Base-by-base conservation (phyloP, 2,113 vertebrate species). In the Hippocampus zosterae region DNA sequence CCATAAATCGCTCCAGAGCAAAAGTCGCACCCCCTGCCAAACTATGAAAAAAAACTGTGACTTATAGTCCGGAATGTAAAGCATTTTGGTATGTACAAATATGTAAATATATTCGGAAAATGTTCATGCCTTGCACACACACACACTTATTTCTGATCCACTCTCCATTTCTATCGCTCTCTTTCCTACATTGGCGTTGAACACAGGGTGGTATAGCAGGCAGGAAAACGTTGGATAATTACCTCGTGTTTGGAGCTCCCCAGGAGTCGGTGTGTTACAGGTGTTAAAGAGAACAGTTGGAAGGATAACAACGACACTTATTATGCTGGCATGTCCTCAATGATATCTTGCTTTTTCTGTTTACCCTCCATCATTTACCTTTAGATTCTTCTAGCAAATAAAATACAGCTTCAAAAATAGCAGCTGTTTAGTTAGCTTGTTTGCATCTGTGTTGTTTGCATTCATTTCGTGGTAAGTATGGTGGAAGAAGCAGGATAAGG, bases 121-220 rank as follows among this genome's bases (percentile, higher is more conserved):
- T 33, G 3, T 33, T 33, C 29, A 29, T 29, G 29, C 29, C 29
- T 29, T 29, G 29, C 12, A 69, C 74, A 67, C 40, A 65, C 48
- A 63, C 42, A 23, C 0, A 21, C 69, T 33, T 33, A 53, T 65
- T 69, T 74, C 73, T 69, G 62, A 73, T 77, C 69, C 67, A 19
- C 50, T 74, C 75, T 74, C 69, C 60, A 64, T 83, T 73, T 69
- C 69, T 71, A 56, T 71, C 55, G 46, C 62, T 59, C 79, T 67
- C 70, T 61, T 74, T 72, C 68, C 48, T 84, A 65, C 67, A 41
- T 67, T 73, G 80, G 56, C 42, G 61, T 70, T 72, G 82, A 79
- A 79, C 76, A 82, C 82, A 85, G 84, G 78, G 83, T 84, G 81
- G 52, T 55, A n/a, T 55, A 87, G 87, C 84, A 65, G 87, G 87